Evolutionary conservation across 2,888 invertebrate species (phyloP).

Genomic region (Apamea crenata): DNA sequence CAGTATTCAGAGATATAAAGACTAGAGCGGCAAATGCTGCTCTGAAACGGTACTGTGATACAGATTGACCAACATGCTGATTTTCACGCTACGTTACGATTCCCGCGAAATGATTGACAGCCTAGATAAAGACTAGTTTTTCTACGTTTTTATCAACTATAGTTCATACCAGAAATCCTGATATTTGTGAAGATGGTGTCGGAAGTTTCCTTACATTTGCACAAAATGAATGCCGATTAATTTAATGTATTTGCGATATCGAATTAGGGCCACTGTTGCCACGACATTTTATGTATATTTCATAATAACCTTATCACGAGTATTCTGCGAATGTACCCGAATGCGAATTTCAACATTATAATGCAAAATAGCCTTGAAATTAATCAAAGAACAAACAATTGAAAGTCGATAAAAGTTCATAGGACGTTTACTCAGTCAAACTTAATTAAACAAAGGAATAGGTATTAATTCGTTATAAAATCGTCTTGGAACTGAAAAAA

Average conservation of each 20-base stretch:
- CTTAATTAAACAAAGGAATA: constrained; percentile 24
- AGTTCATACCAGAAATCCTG: not conserved
- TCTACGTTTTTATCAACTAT: not conserved
- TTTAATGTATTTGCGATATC: constrained; percentile 15
- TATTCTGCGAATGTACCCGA: constrained; percentile 11
- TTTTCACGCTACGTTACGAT: not conserved
- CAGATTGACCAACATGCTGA: not conserved
- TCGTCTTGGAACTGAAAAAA: not conserved
- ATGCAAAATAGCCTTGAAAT: constrained; percentile 43
- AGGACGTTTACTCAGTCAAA: constrained; percentile 11
- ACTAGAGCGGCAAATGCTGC: not conserved
- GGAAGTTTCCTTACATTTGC: not conserved
- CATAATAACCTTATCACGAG: constrained; percentile 38
- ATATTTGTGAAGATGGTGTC: not conserved
- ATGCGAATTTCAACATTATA: constrained; percentile 20
- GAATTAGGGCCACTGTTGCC: constrained; percentile 25
- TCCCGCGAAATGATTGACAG: not conserved
- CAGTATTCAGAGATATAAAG: not conserved
- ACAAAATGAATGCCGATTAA: not conserved
- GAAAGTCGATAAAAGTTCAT: constrained; percentile 18
- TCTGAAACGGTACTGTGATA: not conserved
- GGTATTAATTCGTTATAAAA: not conserved
- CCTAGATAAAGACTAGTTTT: constrained; percentile 7
- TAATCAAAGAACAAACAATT: constrained; percentile 35
- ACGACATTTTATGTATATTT: constrained; percentile 20